Evolutionary conservation across 2,797 vertebrate species (phyloP), one percentile per base, ranked within the genome.

Genomic region (Graptemys geographica): DNA sequence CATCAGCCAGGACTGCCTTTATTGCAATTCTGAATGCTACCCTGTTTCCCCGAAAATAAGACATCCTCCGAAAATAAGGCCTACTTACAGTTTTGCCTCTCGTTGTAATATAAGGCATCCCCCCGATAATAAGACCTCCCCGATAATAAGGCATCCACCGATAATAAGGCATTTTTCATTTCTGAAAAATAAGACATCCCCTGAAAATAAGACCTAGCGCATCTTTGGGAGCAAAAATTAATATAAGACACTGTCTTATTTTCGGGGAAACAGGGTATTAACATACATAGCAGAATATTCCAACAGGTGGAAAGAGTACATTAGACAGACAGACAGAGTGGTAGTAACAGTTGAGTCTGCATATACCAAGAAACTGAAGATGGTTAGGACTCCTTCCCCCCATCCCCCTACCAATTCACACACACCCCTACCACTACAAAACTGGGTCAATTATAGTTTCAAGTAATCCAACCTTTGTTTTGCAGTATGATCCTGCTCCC

Each of bases 1-100:
- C 88, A 94, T 47, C 87, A 93, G 90, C 57, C 84, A 96, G 90
- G 81, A 74, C n/a, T 51, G 88, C 81, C 88, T 84, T 87, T 81
- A 2, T 33, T 23, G 81, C 82, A 93, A 2, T 49, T 89, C 41
- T 53, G 12, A 80, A 49, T 47, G 96, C 84, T 90, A n/a, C n/a
- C n/a, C n/a, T n/a, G n/a, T n/a, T n/a, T n/a, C n/a, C n/a, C n/a
- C n/a, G n/a, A n/a, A n/a, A n/a, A n/a, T n/a, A n/a, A n/a, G n/a
- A n/a, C n/a, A n/a, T n/a, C n/a, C n/a, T n/a, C n/a, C n/a, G n/a
- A n/a, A n/a, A n/a, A n/a, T n/a, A n/a, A n/a, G n/a, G n/a, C n/a
- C n/a, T n/a, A n/a, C n/a, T n/a, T n/a, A n/a, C n/a, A n/a, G n/a
- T n/a, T n/a, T n/a, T n/a, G n/a, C n/a, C n/a, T n/a, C n/a, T n/a